These are phyloP conservation scores for Apotomis turbidana DNA, from an alignment of 2,888 invertebrate genomes.

Conservation along the genomic window DNA sequence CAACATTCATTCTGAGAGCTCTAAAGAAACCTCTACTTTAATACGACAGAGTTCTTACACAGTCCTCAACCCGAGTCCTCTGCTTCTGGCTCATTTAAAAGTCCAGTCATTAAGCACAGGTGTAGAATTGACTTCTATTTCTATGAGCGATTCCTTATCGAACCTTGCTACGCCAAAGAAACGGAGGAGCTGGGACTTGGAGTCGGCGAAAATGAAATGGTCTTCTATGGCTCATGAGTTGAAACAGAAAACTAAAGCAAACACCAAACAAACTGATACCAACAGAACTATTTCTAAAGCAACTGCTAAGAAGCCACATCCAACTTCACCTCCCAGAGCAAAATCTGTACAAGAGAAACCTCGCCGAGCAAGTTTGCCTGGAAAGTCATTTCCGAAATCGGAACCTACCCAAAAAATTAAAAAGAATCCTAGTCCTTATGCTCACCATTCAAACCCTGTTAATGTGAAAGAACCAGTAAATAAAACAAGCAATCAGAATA, in stretches of 20 bases:
- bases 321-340: slow-evolving; percentile 49
- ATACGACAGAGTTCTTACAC: slow-evolving; percentile 91
- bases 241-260: slow-evolving; percentile 53
- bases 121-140: slow-evolving; percentile 75
- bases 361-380: slow-evolving; percentile 48
- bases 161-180: slow-evolving; percentile 68
- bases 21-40: slow-evolving; percentile 66
- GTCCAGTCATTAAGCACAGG: slow-evolving; percentile 76
- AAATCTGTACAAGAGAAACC: slow-evolving; percentile 56
- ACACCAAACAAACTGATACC: slow-evolving; percentile 38
- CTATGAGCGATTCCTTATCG: slow-evolving; percentile 78
- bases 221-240: slow-evolving; percentile 78
- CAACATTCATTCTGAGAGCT: slow-evolving; percentile 68
- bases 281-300: slow-evolving; percentile 42
- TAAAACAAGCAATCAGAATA: slow-evolving; percentile 38
- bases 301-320: slow-evolving; percentile 48
- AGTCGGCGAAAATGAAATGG: slow-evolving; percentile 79
- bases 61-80: slow-evolving; percentile 90
- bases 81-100: slow-evolving; percentile 86
- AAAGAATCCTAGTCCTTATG: slow-evolving; percentile 54
- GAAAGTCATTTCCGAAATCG: slow-evolving; percentile 56
- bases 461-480: slow-evolving; percentile 50
- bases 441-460: slow-evolving; percentile 50
- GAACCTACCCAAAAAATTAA: slow-evolving; percentile 57
- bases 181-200: slow-evolving; percentile 77